Conservation (phyloP, 2,888 invertebrate species). For the Latheticus oryzae region DNA sequence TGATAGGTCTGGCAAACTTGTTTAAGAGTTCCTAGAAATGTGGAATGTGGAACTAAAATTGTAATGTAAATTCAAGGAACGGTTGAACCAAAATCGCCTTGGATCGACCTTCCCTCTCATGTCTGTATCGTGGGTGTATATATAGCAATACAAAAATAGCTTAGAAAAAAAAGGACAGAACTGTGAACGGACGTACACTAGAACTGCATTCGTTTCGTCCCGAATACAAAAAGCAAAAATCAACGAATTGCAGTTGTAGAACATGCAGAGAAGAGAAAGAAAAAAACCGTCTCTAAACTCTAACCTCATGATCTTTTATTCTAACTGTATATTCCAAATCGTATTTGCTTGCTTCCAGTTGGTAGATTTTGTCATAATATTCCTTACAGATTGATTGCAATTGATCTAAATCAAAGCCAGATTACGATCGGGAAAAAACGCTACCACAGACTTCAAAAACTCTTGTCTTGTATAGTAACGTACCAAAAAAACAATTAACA, state of each 20-base stretch:
- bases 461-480: conserved; percentile 23
- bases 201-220: conserved; percentile 36
- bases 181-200: conserved; percentile 24
- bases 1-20: conserved; percentile 75
- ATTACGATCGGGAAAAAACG: conserved; percentile 26
- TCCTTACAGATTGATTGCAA: conserved; percentile 82
- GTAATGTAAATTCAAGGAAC: conserved; percentile 17
- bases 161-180: conserved; percentile 32
- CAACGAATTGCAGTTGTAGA: conserved; percentile 35
- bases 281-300: conserved; percentile 57
- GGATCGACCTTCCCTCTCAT: conserved; percentile 23
- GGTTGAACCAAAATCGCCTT: conserved; percentile 15
- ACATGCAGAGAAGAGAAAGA: conserved; percentile 40
- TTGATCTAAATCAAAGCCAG: conserved; percentile 70
- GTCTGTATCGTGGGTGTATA: conserved; percentile 20
- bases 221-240: conserved; percentile 36
- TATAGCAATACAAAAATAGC: conserved; percentile 22
- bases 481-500: conserved; percentile 9
- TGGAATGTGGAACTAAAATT: conserved; percentile 12
- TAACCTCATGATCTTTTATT: conserved; percentile 99
- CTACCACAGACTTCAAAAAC: conserved; percentile 24
- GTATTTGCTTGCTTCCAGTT: conserved; percentile 95
- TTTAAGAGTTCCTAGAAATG: conserved; percentile 60
- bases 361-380: conserved; percentile 88
- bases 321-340: conserved; percentile 98